Conservation (phyloP, 2,888 invertebrate genomes). For the Silvanus unidentatus region DNA sequence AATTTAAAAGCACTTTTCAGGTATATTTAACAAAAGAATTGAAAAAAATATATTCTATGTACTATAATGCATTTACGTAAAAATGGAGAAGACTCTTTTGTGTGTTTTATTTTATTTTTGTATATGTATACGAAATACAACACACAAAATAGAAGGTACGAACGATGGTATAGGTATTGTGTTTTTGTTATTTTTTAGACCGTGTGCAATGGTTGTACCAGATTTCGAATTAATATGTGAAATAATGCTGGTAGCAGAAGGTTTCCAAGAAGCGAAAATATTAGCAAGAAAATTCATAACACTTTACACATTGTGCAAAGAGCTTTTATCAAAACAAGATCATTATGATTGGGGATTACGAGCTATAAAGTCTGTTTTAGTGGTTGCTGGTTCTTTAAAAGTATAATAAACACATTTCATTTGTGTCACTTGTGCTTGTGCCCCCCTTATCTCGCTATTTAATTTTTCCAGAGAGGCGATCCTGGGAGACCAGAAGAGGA, state of each 20-base stretch:
- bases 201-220: slow-evolving; percentile 97
- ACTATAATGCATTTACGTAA: too few species aligned
- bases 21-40: slow-evolving; percentile 26
- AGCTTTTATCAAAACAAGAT: slow-evolving; percentile 89
- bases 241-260: slow-evolving; percentile 97
- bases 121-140: too few species aligned
- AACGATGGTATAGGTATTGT: not conserved
- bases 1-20: slow-evolving; percentile 56
- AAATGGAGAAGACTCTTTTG: too few species aligned
- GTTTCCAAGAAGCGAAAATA: slow-evolving; percentile 90
- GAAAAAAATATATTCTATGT: too few species aligned
- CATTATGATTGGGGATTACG: slow-evolving; percentile 97
- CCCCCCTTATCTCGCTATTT: not conserved
- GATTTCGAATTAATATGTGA: slow-evolving; percentile 96
- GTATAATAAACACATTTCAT: slow-evolving; percentile 45
- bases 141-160: too few species aligned
- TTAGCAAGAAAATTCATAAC: slow-evolving; percentile 94
- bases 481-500: slow-evolving; percentile 94
- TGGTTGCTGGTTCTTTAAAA: slow-evolving; percentile 93
- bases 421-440: slow-evolving; percentile 7
- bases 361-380: slow-evolving; percentile 93
- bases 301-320: slow-evolving; percentile 89
- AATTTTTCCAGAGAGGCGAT: slow-evolving; percentile 68
- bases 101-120: too few species aligned
- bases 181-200: slow-evolving; percentile 55